phyloP scores from a whole-genome alignment of 92 coral and sea anemone genomes.

The Paramuricea clavata region DNA sequence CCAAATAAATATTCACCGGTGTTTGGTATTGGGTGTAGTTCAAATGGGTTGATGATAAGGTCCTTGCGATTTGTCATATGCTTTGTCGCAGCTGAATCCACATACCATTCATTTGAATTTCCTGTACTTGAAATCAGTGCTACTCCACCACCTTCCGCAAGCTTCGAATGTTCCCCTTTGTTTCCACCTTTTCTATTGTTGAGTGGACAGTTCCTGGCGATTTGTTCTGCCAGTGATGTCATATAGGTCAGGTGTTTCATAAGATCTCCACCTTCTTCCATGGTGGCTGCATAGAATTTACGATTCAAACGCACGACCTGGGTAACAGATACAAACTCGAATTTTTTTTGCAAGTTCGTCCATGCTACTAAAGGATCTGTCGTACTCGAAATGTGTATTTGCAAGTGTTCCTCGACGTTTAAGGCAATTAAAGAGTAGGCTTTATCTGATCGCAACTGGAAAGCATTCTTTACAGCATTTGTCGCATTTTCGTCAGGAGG shows the following conservation, averaged over 20 bases:
- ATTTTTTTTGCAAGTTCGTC: slow-evolving; percentile 69
- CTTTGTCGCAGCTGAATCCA: slow-evolving; percentile 77
- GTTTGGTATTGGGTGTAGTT: slow-evolving; percentile 65
- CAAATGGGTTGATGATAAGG: slow-evolving; percentile 53
- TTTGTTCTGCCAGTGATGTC: slow-evolving; percentile 46
- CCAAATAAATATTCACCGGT: slow-evolving; percentile 67
- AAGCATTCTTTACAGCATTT: slow-evolving; percentile 67
- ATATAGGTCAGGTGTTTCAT: slow-evolving; percentile 60
- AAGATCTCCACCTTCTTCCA: slow-evolving; percentile 68
- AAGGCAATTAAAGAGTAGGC: slow-evolving; percentile 77
- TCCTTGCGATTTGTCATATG: slow-evolving; percentile 65
- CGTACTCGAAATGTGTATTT: slow-evolving; percentile 66
- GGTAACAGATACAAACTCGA: slow-evolving; percentile 71
- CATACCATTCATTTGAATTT: slow-evolving; percentile 63
- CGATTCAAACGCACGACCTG: slow-evolving; percentile 66
- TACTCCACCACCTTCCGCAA: slow-evolving; percentile 70
- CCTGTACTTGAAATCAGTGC: slow-evolving; percentile 58
- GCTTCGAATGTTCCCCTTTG: slow-evolving; percentile 63
- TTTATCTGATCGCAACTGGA: slow-evolving; percentile 66
- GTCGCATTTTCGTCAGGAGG: slow-evolving; percentile 61
- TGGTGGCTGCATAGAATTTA: slow-evolving; percentile 70
- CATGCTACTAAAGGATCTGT: slow-evolving; percentile 73
- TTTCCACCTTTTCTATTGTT: slow-evolving; percentile 16
- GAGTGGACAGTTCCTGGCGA: slow-evolving; percentile 36
- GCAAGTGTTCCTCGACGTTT: slow-evolving; percentile 72